phyloP scores from a whole-genome alignment of 2,888 invertebrate genomes.

The Oxystoma pomonae region DNA sequence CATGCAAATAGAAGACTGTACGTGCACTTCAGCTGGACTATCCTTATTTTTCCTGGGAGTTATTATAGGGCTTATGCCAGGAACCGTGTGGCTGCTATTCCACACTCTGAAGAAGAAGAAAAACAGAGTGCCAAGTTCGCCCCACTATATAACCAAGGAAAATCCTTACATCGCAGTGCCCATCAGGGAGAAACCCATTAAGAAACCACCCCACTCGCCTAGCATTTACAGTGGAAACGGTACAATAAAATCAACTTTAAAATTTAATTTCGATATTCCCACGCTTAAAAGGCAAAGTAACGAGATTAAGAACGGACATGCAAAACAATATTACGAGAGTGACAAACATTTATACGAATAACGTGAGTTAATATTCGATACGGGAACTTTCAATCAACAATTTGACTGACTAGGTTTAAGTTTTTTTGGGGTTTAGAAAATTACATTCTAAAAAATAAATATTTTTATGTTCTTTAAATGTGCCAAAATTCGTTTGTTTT shows the following conservation, averaged over 20 bases:
- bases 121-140: constrained; percentile 67
- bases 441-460: no score
- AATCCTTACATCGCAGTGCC: constrained; percentile 83
- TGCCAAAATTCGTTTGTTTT: no score
- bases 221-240: constrained; percentile 34
- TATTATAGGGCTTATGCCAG: constrained; percentile 35
- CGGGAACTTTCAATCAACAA: neutral
- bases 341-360: constrained; percentile 36
- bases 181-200: constrained; percentile 65
- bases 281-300: constrained; percentile 61
- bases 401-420: constrained; percentile 3
- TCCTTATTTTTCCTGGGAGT: constrained; percentile 35
- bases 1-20: constrained; percentile 21
- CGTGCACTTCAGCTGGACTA: constrained; percentile 28
- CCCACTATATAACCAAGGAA: constrained; percentile 76
- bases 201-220: constrained; percentile 37
- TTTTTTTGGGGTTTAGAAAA: neutral
- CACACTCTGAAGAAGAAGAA: constrained; percentile 42
- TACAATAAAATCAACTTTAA: constrained; percentile 58
- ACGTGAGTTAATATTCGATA: constrained; percentile 10
- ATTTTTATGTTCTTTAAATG: no score
- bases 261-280: constrained; percentile 66
- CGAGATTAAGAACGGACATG: constrained; percentile 56
- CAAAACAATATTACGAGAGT: constrained; percentile 34
- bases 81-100: constrained; percentile 35